Evolutionary conservation across 2,113 vertebrate species (phyloP).

Genomic region (Laticauda colubrina): DNA sequence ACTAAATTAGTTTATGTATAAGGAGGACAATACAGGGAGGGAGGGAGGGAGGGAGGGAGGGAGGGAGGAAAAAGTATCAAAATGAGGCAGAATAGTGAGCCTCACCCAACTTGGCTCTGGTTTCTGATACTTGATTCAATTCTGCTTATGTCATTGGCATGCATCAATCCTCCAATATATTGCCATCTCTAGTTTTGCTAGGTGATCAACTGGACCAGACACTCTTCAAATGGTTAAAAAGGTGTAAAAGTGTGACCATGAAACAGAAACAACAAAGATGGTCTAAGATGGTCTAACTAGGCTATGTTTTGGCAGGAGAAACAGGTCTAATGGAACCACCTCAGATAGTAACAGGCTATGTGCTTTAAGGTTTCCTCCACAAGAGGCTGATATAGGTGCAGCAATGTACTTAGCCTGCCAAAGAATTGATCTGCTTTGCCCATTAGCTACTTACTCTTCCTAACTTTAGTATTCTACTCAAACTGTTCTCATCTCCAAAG

Average conservation of each 20-base stretch:
- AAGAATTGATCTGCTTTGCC: slow-evolving; percentile 73
- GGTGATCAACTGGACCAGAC: not conserved
- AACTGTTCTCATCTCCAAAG: slow-evolving; percentile 42
- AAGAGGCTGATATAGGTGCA: slow-evolving; percentile 46
- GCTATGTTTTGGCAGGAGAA: not conserved
- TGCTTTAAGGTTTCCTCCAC: slow-evolving; percentile 49
- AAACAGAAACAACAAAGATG: not conserved
- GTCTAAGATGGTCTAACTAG: not conserved
- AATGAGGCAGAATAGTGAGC: not conserved
- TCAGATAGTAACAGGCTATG: slow-evolving; percentile 33
- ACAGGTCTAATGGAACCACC: slow-evolving; percentile 38
- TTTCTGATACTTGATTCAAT: not conserved
- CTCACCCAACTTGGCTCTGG: not conserved
- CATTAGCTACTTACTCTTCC: slow-evolving; percentile 70
- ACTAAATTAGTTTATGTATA: not conserved
- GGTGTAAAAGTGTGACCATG: not conserved
- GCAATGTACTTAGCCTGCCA: slow-evolving; percentile 64
- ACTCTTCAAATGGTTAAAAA: not conserved
- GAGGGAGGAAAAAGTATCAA: not conserved
- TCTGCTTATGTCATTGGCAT: not conserved
- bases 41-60: no score
- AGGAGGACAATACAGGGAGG: not conserved
- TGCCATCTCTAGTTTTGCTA: not conserved
- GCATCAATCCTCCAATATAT: not conserved
- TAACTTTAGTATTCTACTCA: slow-evolving; percentile 37